Evolutionary conservation across 2,113 vertebrate genomes (phyloP).

Genomic region (Phaethornis superciliosus): DNA sequence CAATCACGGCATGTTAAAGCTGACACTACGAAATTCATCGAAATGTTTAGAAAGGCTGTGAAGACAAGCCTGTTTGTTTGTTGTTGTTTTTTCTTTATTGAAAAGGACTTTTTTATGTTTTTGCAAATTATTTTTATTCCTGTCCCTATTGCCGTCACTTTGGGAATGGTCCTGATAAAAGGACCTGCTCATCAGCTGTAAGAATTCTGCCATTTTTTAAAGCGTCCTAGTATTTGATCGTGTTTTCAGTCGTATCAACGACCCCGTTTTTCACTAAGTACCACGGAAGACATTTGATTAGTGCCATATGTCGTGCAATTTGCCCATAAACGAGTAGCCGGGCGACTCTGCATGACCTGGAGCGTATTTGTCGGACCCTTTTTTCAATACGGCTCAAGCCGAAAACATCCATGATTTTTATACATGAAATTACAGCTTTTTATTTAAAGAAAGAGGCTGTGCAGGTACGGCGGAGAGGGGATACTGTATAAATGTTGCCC

Average conservation of each 20-base stretch:
- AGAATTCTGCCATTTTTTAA: neutral
- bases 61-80: too few relatives aligned
- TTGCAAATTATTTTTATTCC: neutral
- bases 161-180: accelerated
- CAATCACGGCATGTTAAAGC: neutral
- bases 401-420: neutral
- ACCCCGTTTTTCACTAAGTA: accelerated
- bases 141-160: neutral
- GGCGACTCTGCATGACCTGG: accelerated
- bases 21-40: too few relatives aligned
- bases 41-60: neutral
- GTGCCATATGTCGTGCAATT: accelerated
- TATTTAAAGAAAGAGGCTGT: neutral
- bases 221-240: neutral
- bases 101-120: accelerated
- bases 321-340: neutral
- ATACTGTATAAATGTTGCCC: too few relatives aligned
- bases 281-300: too few relatives aligned
- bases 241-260: neutral
- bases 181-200: neutral
- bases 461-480: neutral
- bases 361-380: too few relatives aligned
- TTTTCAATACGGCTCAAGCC: neutral
- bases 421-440: neutral
- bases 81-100: too few relatives aligned